phyloP scores from a whole-genome alignment of 92 coral and sea anemone genomes.

The Virgularia gustaviana region DNA sequence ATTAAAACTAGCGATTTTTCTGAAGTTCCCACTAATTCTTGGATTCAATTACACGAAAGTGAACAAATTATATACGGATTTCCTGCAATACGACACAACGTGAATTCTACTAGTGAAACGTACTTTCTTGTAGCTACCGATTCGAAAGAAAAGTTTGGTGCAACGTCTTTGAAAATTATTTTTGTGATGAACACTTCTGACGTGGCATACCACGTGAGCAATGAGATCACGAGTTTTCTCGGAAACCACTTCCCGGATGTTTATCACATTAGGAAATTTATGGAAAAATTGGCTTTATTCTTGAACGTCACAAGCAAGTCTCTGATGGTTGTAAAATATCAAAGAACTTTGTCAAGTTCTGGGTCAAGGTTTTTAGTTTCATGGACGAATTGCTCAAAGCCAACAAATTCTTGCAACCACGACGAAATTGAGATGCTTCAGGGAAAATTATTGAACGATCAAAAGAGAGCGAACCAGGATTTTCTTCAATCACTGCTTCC shows the following conservation, averaged over 20 bases:
- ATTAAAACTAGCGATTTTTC: slow-evolving; percentile 52
- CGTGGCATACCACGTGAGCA: background rate
- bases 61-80: slow-evolving; percentile 61
- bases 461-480: background rate
- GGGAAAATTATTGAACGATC: background rate
- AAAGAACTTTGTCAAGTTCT: background rate
- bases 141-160: slow-evolving; percentile 1
- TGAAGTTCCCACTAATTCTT: slow-evolving; percentile 56
- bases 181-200: background rate
- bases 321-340: background rate
- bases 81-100: slow-evolving; percentile 26
- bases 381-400: slow-evolving; percentile 15
- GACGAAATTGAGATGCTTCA: background rate
- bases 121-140: background rate
- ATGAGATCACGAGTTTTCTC: background rate
- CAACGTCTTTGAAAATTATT: background rate
- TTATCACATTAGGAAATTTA: background rate
- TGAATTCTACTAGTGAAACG: background rate
- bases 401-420: background rate
- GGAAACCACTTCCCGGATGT: background rate
- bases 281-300: slow-evolving; percentile 4
- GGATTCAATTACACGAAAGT: slow-evolving; percentile 65
- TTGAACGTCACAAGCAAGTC: background rate
- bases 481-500: slow-evolving; percentile 40
- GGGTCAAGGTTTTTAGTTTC: slow-evolving; percentile 13